Conservation (phyloP, 2,888 invertebrate species). For the Dryomyza anilis region DNA sequence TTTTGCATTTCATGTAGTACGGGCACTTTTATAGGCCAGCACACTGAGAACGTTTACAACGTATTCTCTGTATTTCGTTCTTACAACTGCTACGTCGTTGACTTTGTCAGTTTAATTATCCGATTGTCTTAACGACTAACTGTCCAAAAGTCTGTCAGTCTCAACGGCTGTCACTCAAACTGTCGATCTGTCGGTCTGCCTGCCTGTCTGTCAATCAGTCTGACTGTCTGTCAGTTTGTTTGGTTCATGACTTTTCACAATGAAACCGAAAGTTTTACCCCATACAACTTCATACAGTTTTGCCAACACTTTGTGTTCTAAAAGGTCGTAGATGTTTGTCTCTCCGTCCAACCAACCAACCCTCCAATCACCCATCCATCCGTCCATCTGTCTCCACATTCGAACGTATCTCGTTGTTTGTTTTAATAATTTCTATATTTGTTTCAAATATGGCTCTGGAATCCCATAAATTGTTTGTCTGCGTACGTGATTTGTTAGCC, state of each 20-base stretch:
- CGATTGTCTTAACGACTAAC: background rate
- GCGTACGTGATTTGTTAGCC: constrained; percentile 6
- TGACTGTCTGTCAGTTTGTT: background rate
- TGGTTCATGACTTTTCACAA: too few species aligned
- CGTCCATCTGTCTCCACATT: background rate
- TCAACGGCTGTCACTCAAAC: background rate
- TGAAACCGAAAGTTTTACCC: too few species aligned
- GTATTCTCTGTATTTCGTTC: background rate
- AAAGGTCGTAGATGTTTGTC: too few species aligned
- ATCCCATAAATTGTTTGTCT: constrained; percentile 9
- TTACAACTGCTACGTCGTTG: background rate
- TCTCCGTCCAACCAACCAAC: background rate
- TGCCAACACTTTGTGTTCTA: too few species aligned
- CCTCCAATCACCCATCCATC: background rate
- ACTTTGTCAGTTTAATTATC: too few species aligned
- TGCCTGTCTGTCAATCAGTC: background rate
- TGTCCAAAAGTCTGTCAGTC: background rate
- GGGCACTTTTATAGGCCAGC: constrained; percentile 25
- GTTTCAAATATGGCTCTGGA: constrained; percentile 3
- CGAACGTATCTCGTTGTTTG: background rate
- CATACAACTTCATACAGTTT: too few species aligned
- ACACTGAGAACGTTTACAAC: too few species aligned
- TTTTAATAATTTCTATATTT: constrained; percentile 1
- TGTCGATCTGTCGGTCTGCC: background rate
- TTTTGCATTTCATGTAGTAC: constrained; percentile 37